Conservation (phyloP, 2,888 invertebrate species). For the Polyploca ridens region DNA sequence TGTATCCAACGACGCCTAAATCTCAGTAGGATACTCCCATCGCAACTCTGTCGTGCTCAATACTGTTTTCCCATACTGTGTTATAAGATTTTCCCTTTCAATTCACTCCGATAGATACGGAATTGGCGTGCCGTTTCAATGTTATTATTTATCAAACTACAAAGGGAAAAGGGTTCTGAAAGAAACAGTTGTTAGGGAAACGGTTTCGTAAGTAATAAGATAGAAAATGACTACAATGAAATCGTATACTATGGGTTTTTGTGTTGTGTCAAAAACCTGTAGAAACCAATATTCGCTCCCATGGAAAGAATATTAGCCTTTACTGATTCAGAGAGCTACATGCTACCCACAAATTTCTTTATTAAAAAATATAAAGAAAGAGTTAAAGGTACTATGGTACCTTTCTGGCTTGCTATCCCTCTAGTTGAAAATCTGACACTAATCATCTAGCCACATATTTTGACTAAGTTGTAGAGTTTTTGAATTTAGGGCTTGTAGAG, state of each 20-base stretch:
- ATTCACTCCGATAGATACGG: slow-evolving; percentile 26
- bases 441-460: no score
- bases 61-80: slow-evolving; percentile 19
- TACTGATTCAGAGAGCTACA: no score
- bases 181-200: slow-evolving; percentile 8
- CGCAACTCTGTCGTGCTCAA: slow-evolving; percentile 13
- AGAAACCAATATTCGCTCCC: neutral
- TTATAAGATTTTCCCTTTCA: slow-evolving; percentile 31
- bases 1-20: slow-evolving; percentile 15
- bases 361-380: no score
- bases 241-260: neutral
- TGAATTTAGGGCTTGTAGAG: no score
- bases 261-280: neutral
- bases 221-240: neutral
- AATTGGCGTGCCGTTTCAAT: slow-evolving; percentile 25
- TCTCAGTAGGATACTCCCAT: slow-evolving; percentile 17
- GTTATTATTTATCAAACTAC: slow-evolving; percentile 24
- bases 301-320: no score
- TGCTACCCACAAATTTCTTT: no score
- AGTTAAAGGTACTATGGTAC: no score
- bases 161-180: slow-evolving; percentile 14
- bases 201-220: slow-evolving; percentile 4
- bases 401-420: no score
- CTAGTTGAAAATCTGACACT: no score
- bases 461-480: no score